Conservation (phyloP, 1,140 invertebrate species). For the Leptinotarsa undecemlineata region DNA sequence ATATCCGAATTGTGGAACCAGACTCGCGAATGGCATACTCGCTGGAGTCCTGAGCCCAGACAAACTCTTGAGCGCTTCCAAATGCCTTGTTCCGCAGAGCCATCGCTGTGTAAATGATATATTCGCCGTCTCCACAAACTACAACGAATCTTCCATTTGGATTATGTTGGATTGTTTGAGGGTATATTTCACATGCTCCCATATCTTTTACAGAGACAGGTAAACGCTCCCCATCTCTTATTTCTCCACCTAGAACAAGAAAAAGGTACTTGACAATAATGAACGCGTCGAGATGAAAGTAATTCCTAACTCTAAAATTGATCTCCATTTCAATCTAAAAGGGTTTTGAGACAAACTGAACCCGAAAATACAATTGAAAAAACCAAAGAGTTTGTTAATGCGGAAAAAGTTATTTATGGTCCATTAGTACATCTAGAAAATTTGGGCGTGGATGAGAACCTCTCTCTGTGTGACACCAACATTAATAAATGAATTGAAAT, state of each 20-base stretch:
- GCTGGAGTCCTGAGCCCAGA: constrained; percentile 96
- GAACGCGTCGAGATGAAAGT: too few relatives aligned
- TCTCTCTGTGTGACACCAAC: too few relatives aligned
- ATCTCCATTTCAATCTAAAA: too few relatives aligned
- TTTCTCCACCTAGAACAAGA: constrained; percentile 62
- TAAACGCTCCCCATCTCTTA: constrained; percentile 90
- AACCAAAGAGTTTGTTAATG: too few relatives aligned
- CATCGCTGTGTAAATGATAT: constrained; percentile 99
- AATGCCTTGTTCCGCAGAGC: constrained; percentile 98
- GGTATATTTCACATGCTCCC: constrained; percentile 99
- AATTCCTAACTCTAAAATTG: too few relatives aligned
- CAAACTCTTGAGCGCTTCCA: constrained; percentile 97
- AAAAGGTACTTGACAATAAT: background rate
- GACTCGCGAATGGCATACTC: constrained; percentile 94
- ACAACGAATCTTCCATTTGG: constrained; percentile 98
- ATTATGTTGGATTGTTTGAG: constrained; percentile 97
- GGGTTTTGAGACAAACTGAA: too few relatives aligned
- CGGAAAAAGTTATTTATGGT: too few relatives aligned
- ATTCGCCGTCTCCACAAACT: constrained; percentile 99
- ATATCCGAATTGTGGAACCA: constrained; percentile 86
- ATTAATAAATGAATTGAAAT: too few relatives aligned
- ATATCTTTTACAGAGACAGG: constrained; percentile 96
- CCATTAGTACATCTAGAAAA: too few relatives aligned
- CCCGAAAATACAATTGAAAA: too few relatives aligned
- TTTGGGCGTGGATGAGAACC: too few relatives aligned